Conservation (phyloP, 2,888 invertebrate genomes). For the Oscheius onirici region DNA sequence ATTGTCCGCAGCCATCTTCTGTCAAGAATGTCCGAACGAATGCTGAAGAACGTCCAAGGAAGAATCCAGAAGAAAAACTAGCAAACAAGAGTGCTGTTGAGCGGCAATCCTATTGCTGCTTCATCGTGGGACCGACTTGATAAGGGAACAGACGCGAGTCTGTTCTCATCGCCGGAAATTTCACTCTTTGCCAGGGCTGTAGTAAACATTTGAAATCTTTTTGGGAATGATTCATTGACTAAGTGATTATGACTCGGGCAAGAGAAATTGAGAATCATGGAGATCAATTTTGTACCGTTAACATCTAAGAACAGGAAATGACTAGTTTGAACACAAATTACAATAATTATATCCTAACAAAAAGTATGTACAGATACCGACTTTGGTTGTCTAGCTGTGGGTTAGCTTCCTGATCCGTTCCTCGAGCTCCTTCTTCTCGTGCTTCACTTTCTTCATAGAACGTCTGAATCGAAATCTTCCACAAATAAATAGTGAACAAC, state of each 20-base stretch:
- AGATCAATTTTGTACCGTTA: neutral
- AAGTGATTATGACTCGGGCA: neutral
- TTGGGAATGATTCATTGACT: constrained; percentile 14
- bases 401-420: constrained; percentile 25
- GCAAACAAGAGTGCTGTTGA: constrained; percentile 5
- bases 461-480: too few relatives aligned
- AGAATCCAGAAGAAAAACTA: neutral
- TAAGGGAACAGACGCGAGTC: neutral
- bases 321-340: too few relatives aligned
- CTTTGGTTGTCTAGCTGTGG: constrained; percentile 1
- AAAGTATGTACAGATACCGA: neutral
- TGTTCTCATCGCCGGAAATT: constrained; percentile 12
- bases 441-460: constrained; percentile 8
- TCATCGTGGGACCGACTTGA: constrained; percentile 22
- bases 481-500: neutral
- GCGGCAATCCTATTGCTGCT: constrained; percentile 25
- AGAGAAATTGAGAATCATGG: neutral
- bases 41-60: too few relatives aligned
- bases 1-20: constrained; percentile 7
- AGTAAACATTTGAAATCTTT: neutral
- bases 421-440: constrained; percentile 24
- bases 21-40: too few relatives aligned
- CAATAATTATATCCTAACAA: neutral
- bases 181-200: neutral
- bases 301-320: too few relatives aligned